A percentile compares a stretch with the other conserved stretches of the same genome.
Conservation (phyloP, 92 coral and sea anemone genomes). For the Palythoa grandis region DNA sequence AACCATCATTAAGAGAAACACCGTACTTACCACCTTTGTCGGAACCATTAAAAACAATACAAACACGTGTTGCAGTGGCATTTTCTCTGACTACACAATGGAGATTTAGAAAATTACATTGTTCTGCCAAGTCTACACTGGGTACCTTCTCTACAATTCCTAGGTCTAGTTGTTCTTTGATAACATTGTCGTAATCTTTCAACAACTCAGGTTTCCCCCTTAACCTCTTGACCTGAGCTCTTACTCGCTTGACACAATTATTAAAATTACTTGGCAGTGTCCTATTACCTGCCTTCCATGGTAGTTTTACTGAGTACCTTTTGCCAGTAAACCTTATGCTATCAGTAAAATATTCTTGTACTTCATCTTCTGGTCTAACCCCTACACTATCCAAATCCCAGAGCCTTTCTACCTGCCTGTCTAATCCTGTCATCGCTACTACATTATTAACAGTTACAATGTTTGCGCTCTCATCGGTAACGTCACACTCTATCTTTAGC, state of each 20-base stretch:
- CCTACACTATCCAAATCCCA: too few relatives aligned
- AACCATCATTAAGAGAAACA: constrained; percentile 31
- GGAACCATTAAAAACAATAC: constrained; percentile 13
- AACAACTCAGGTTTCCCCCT: too few relatives aligned
- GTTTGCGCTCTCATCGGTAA: constrained; percentile 1
- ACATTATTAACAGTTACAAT: too few relatives aligned
- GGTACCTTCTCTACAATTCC: too few relatives aligned
- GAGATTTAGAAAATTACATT: constrained; percentile 10
- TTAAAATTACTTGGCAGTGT: too few relatives aligned
- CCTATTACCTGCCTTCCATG: constrained; percentile 34
- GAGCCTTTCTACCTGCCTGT: not conserved
- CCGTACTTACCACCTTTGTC: constrained; percentile 4
- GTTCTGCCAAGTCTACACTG: not conserved
- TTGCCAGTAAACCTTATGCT: too few relatives aligned
- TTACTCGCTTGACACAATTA: constrained; percentile 1
- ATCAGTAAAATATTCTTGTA: too few relatives aligned
- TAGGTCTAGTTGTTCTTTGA: constrained; percentile 20
- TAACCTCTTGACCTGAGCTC: constrained; percentile 3
- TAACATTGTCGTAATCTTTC: not conserved
- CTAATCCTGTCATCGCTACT: constrained; percentile 9
- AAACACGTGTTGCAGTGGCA: not conserved
- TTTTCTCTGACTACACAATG: constrained; percentile 31
- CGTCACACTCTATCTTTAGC: constrained; percentile 6
- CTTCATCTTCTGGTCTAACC: too few relatives aligned
- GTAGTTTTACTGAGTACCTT: too few relatives aligned